A percentile compares a stretch with the other conserved stretches of the same genome.
Conservation (phyloP, 2,797 vertebrate species). For the Eupleurogrammus muticus region DNA sequence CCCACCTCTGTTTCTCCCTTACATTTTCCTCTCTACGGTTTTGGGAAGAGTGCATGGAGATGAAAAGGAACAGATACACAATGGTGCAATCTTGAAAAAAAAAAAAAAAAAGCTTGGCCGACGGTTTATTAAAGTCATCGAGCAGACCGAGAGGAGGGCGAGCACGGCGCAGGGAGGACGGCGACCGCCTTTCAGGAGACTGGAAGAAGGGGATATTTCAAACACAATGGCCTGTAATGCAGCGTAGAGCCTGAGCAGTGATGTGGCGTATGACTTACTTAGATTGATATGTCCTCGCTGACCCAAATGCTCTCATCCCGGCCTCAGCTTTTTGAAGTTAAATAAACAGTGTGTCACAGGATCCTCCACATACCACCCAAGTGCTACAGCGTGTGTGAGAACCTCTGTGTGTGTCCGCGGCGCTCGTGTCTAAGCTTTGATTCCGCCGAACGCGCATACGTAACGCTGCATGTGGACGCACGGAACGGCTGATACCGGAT, state of each 20-base stretch:
- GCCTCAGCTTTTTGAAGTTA: slow-evolving; percentile 76
- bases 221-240: slow-evolving; percentile 56
- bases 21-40: slow-evolving; percentile 54
- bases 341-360: slow-evolving; percentile 76
- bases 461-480: slow-evolving; percentile 48
- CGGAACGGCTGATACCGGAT: slow-evolving; percentile 34
- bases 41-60: slow-evolving; percentile 50
- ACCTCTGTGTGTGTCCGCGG: slow-evolving; percentile 56
- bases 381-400: slow-evolving; percentile 63
- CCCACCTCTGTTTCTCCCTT: slow-evolving; percentile 17
- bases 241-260: slow-evolving; percentile 44
- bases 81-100: slow-evolving; percentile 61
- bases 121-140: slow-evolving; percentile 59
- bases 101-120: slow-evolving; percentile 54
- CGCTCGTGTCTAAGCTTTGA: slow-evolving; percentile 59
- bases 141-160: slow-evolving; percentile 42
- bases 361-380: slow-evolving; percentile 79
- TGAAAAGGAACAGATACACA: slow-evolving; percentile 73
- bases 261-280: slow-evolving; percentile 68
- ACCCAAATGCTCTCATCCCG: slow-evolving; percentile 72
- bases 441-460: no score
- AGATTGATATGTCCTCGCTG: slow-evolving; percentile 72
- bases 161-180: slow-evolving; percentile 45
- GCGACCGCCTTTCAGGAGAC: slow-evolving; percentile 47
- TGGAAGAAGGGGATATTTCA: slow-evolving; percentile 57